phyloP scores from a whole-genome alignment of 2,888 invertebrate genomes.

The Metopia argyrocephala region DNA sequence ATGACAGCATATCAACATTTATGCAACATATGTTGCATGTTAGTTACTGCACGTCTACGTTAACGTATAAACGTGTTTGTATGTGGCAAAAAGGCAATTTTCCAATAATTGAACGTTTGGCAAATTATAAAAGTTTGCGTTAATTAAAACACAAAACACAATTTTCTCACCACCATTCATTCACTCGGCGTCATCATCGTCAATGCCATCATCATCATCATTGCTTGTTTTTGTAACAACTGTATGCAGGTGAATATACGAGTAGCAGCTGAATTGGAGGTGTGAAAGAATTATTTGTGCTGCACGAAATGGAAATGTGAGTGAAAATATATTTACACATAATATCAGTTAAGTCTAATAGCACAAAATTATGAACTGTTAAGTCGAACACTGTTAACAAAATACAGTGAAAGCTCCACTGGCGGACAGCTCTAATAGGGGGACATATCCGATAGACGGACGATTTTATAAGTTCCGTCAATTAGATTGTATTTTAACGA shows the following conservation, averaged over 20 bases:
- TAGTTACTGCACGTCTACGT: not conserved
- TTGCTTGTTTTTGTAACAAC: not conserved
- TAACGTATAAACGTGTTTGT: too few species aligned
- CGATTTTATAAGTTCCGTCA: too few species aligned
- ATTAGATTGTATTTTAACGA: too few species aligned
- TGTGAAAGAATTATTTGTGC: constrained; percentile 6
- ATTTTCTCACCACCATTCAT: too few species aligned
- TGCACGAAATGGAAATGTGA: not conserved
- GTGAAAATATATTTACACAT: constrained; percentile 39
- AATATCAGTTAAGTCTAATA: constrained; percentile 32
- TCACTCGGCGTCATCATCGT: too few species aligned
- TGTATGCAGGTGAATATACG: not conserved
- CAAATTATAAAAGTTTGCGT: constrained; percentile 49
- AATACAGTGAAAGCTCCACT: constrained; percentile 24
- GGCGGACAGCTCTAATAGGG: too few species aligned
- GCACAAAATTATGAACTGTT: too few species aligned
- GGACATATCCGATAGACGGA: too few species aligned
- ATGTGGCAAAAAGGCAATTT: constrained; percentile 47
- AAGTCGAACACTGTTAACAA: constrained; percentile 11
- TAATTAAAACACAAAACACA: constrained; percentile 55
- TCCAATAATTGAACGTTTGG: constrained; percentile 59
- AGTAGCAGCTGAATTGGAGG: not conserved
- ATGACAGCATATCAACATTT: not conserved
- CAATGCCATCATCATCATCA: not conserved
- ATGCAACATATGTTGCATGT: constrained; percentile 34